phyloP scores from a whole-genome alignment of 1,140 invertebrate genomes.

The Batillaria attramentaria region DNA sequence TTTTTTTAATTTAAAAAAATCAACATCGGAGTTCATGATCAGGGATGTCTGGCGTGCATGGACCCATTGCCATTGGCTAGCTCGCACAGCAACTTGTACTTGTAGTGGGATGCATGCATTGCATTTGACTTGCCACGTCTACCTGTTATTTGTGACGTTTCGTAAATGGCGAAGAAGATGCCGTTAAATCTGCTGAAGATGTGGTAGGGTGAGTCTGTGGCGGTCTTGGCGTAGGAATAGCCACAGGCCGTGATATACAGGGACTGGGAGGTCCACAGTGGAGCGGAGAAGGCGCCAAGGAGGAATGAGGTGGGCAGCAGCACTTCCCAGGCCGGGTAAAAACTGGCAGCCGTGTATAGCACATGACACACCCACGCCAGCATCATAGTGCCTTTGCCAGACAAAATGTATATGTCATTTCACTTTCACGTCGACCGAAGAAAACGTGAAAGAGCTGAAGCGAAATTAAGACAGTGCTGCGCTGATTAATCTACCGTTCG shows the following conservation, averaged over 20 bases:
- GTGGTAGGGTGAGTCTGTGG: slow-evolving; percentile 36
- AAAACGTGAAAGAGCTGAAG: neutral
- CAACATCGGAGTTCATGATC: no score
- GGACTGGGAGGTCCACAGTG: slow-evolving; percentile 56
- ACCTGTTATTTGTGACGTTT: slow-evolving; percentile 53
- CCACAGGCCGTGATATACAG: slow-evolving; percentile 56
- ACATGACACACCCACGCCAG: slow-evolving; percentile 45
- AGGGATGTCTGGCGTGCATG: no score
- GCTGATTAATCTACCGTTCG: no score
- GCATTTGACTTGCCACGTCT: neutral
- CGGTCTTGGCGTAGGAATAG: slow-evolving; percentile 40
- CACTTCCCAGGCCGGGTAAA: slow-evolving; percentile 50
- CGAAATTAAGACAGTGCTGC: no score
- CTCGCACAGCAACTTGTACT: no score
- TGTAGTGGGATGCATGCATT: no score
- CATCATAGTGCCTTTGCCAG: slow-evolving; percentile 45
- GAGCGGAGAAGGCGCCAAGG: slow-evolving; percentile 44
- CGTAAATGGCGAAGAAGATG: slow-evolving; percentile 55
- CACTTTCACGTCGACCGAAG: neutral
- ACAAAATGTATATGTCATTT: neutral
- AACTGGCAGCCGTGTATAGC: slow-evolving; percentile 70
- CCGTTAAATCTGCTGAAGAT: slow-evolving; percentile 59
- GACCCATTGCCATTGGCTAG: no score
- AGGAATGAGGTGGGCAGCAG: slow-evolving; percentile 47
- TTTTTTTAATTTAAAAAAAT: no score